Base-by-base conservation (phyloP, 35 echinoderm and acorn worm species). In the Apostichopus japonicus region DNA sequence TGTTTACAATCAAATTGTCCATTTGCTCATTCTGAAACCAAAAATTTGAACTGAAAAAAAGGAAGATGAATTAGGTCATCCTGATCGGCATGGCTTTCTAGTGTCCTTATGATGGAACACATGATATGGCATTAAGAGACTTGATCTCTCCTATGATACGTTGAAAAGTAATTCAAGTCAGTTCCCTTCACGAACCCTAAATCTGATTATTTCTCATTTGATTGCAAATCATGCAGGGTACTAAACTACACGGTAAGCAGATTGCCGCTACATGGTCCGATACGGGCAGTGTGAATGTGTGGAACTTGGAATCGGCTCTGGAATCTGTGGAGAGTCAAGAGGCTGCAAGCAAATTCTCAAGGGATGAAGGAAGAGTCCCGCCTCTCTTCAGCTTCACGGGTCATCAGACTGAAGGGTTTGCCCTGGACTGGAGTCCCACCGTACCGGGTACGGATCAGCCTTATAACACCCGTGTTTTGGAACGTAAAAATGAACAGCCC, bases 361-460 rank as follows among this genome's bases (percentile, higher is more conserved):
- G 55, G 79, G 90, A 93, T 22, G 79, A 91, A 19, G 77, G 72
- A 59, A 93, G 19, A 21, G 10, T 59, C 24, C 77, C 86, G 44
- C 51, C 97, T 80, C 67, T 98, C 1, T 96, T 90, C 77, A 96
- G 91, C 55, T 98, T 98, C 90, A 91, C 75, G 5, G 97, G 97
- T 54, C 97, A 98, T 89, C 95, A 96, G 77, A 93, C 56, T 22
- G 97, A 98, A 84, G 97, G 97, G 3, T 98, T 87, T 94, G 95
- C 95, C n/a, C 65, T 98, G 53, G 97, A 98, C 87, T 98, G 97
- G 97, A 96, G 92, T 71, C 93, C 93, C 0, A 93, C 93, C 8
- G 90, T 94, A 23, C 77, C 84, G 65, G 96, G 96, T 98, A 79
- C 73, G 92, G 57, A 10, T 10, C 13, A 61, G 13, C 57, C 13